Evolutionary conservation across 2,888 invertebrate genomes (phyloP), one percentile per base, ranked within the genome.

Genomic region (Drosophila limbata): DNA sequence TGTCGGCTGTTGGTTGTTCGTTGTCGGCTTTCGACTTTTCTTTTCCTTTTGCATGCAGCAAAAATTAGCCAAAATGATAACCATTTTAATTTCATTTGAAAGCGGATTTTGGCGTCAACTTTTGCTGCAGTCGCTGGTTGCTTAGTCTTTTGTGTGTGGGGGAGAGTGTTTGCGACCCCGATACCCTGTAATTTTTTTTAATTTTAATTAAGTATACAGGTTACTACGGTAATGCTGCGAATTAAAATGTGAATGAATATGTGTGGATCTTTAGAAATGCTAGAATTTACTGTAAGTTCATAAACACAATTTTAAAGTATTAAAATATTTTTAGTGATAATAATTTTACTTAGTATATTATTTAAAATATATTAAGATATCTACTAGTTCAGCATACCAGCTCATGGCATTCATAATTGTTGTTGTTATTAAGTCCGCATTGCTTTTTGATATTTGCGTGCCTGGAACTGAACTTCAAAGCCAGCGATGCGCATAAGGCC

Each of bases 11-110:
- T 55, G 59, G 28, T 44, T 56, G 39, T 42, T 33, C 33, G 15
- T 51, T 57, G 28, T 77, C 70, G 62, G 21, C 55, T 53, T 64
- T 61, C 35, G 51, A 50, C 44, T 74, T 69, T 37, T 39, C 11
- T 51, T 78, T 70, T 69, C 51, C 45, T 64, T 73, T 70, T 74
- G 79, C 77, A 81, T 79, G 82, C 74, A 74, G 73, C 67, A 70
- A 74, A 84, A 79, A 80, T 84, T 89, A 72, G 60, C 57, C 70
- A 77, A 79, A 80, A 87, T 89, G 89, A 86, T 86, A 89, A 87
- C 69, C 75, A 71, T 89, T 85, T 87, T 87, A 84, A 84, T 85
- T 80, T 77, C 69, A 87, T 87, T 87, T 73, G 71, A 71, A 81
- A 88, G 71, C 78, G 75, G 77, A 77, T 86, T 88, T 86, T 62